Percentiles rank a stretch among this genome's conserved stretches.
These are phyloP conservation scores for Acanthosepion esculentum DNA, from an alignment of 2,888 invertebrate species.

Conservation along the genomic window DNA sequence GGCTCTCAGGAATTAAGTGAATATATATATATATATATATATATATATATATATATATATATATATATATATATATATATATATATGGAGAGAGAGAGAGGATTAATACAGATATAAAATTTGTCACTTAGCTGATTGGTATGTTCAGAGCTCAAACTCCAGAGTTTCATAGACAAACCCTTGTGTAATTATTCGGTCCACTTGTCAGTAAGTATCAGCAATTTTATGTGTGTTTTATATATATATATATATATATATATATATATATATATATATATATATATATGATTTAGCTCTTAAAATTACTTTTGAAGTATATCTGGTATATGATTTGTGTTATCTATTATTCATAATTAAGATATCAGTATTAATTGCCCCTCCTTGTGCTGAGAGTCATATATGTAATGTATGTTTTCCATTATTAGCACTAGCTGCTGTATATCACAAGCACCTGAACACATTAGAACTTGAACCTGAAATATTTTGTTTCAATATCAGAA, in stretches of 20 bases:
- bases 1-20: not conserved
- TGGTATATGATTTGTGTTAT: not conserved
- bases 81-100: too few species aligned
- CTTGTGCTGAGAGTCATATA: not conserved
- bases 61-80: not conserved
- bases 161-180: too few species aligned
- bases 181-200: too few species aligned
- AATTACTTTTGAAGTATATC: not conserved
- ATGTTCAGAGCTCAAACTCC: too few species aligned
- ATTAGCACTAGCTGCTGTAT: not conserved
- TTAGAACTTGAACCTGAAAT: not conserved
- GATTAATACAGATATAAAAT: too few species aligned
- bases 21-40: not conserved
- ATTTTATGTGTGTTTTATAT: too few species aligned
- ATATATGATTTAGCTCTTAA: not conserved
- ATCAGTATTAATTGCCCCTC: not conserved
- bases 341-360: not conserved
- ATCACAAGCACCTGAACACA: not conserved
- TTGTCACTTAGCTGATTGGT: too few species aligned
- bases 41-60: not conserved
- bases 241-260: not conserved
- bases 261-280: not conserved
- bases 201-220: too few species aligned
- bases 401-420: not conserved
- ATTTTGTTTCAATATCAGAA: not conserved